A percentile compares a stretch with the other conserved stretches of the same genome.
phyloP scores from a whole-genome alignment of 2,113 vertebrate genomes.

The Oryzias javanicus region DNA sequence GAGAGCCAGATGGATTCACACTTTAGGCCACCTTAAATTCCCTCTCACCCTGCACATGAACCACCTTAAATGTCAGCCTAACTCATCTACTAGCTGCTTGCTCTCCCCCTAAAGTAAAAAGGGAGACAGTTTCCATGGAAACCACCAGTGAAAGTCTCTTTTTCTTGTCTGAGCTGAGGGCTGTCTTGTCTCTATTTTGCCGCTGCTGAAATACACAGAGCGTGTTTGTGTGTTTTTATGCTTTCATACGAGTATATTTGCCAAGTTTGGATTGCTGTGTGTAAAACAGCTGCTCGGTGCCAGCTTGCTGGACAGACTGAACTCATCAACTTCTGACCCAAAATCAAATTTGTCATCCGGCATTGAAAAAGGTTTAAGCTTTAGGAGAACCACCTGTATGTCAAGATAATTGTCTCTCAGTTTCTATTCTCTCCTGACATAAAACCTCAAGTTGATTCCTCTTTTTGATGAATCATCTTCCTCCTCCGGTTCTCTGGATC shows the following conservation, averaged over 20 bases:
- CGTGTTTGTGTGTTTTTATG: constrained; percentile 34
- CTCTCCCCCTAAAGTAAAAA: constrained; percentile 62
- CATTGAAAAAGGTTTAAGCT: constrained; percentile 8
- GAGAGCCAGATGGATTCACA: constrained; percentile 37
- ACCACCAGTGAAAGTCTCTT: constrained; percentile 74
- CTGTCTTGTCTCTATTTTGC: constrained; percentile 67
- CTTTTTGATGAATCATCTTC: constrained; percentile 63
- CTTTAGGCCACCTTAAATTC: constrained; percentile 66
- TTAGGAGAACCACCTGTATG: constrained; percentile 10
- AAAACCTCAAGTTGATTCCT: constrained; percentile 50
- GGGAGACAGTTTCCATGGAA: constrained; percentile 80
- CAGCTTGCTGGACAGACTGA: constrained; percentile 10
- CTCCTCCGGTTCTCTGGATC: constrained; percentile 24
- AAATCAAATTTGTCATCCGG: constrained; percentile 24
- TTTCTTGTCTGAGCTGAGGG: constrained; percentile 57
- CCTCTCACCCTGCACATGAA: constrained; percentile 33
- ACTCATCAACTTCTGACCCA: constrained; percentile 8
- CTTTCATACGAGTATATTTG: constrained; percentile 44
- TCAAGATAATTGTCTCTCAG: constrained; percentile 8
- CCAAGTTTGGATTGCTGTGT: constrained; percentile 12
- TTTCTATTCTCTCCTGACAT: constrained; percentile 28
- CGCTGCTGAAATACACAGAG: constrained; percentile 32
- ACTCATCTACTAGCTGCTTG: constrained; percentile 55
- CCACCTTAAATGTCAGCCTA: constrained; percentile 66
- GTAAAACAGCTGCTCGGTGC: constrained; percentile 17